Base-by-base conservation (phyloP, 2,113 vertebrate genomes). In the Numenius arquata region DNA sequence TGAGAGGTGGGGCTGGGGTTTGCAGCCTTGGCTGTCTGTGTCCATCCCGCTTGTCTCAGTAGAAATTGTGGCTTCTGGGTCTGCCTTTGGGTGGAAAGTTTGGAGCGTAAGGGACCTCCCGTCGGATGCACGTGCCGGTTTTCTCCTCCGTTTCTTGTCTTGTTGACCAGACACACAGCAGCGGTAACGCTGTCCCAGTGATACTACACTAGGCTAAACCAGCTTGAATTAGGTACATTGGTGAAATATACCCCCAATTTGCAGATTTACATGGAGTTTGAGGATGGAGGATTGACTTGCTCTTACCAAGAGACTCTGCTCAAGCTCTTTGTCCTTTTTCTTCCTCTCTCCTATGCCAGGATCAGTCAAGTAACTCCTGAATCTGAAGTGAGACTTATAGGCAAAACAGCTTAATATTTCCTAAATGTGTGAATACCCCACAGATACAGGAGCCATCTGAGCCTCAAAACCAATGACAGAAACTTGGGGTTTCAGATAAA, bases 61-160 rank as follows among this genome's bases (percentile, higher is more conserved):
- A 74, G 41, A 48, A 71, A 32, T 32, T 59, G 15, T 22, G 9
- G 45, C 50, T 61, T 40, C 75, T 61, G 30, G 13, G 3, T 15
- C 61, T 53, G 26, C 56, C n/a, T 40, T 68, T 71, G 40, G 13
- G 55, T 66, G 32, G 41, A 62, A 58, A 34, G 14, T 53, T 56
- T 1, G 10, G 30, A 66, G 23, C 5, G 5, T 22, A 40, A 8
- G 14, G 11, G 8, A 58, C 65, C 41, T 88, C 23, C 66, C 0
- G 0, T 40, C 0, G 0, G 36, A 58, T 29, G 13, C 30, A 41
- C 0, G 0, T 45, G 18, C 38, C 14, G 8, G 6, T 88, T 90
- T 52, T 56, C 21, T 94, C 32, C 13, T 45, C 10, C 1, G 0
- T 41, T 82, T 72, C 58, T 62, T 78, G 22, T 88, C 32, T 85